Evolutionary conservation across 2,113 vertebrate genomes (phyloP), one percentile per base, ranked within the genome.

Genomic region (Mugil cephalus): DNA sequence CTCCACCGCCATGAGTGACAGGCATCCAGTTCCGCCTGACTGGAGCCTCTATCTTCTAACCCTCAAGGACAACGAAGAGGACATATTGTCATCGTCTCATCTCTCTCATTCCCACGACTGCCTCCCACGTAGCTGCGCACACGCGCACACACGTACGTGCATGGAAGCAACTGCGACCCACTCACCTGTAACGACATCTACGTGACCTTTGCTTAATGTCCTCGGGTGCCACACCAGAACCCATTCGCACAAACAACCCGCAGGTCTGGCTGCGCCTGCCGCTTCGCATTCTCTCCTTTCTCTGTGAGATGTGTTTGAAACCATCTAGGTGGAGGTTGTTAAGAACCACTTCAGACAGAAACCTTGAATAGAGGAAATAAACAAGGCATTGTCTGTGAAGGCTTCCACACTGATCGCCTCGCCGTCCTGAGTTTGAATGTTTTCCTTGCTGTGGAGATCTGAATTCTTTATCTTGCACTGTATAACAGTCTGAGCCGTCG

Each of bases 31-130:
- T 92, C 87, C 72, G 73, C 91, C 84, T 87, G 88, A 88, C 87
- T 88, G 89, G 77, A 78, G 75, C 77, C 72, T 83, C 85, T 86
- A 88, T 91, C 88, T 92, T 74, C 34, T 21, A 68, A 66, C 87
- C 89, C 91, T 89, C 82, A 91, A 92, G 92, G 88, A 91, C 90
- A 79, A 84, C 78, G 60, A 74, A 84, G 82, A 89, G 89, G 90
- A 91, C 91, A 89, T 78, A 90, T 86, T 91, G 87, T 91, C 89
- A 90, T 93, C 89, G 91, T 74, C 88, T 86, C 87, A 89, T 87
- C 80, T 71, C 80, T 60, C 75, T 36, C 72, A 71, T 82, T 84
- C 79, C 78, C 79, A 77, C 40, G 21, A 39, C 86, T 59, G 21
- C 64, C 79, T 74, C 77, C 79, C 77, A 63, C 78, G 66, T 70